A percentile compares a stretch with the other conserved stretches of the same genome.
Conservation (phyloP, 2,797 vertebrate species). For the Gastrophryne carolinensis region DNA sequence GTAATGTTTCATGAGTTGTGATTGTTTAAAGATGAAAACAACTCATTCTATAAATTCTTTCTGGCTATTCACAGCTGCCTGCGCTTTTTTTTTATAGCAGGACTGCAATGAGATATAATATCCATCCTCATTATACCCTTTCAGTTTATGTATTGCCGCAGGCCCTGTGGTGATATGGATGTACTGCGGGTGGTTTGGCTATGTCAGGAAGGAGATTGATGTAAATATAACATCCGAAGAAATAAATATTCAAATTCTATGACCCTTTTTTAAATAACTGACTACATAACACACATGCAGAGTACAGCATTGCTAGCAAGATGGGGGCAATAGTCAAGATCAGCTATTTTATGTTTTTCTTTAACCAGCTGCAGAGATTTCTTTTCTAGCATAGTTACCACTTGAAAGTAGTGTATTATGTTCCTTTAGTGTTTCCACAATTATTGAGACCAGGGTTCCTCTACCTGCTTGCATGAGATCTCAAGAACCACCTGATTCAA, state of each 20-base stretch:
- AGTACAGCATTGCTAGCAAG: neutral
- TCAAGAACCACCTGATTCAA: too few relatives aligned
- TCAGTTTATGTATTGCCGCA: neutral
- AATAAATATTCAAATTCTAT: constrained; percentile 6
- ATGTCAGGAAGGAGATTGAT: neutral
- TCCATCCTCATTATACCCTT: constrained; percentile 3
- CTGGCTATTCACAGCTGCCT: neutral
- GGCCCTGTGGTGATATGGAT: constrained; percentile 18
- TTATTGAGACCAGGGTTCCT: too few relatives aligned
- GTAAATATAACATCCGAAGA: constrained; percentile 4
- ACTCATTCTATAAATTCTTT: constrained; percentile 17
- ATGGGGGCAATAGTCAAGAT: neutral
- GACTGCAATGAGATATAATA: constrained; percentile 12
- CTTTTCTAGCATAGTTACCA: neutral
- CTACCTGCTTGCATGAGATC: too few relatives aligned
- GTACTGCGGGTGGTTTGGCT: neutral
- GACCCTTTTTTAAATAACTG: neutral
- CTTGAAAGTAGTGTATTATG: neutral
- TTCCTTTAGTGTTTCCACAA: too few relatives aligned
- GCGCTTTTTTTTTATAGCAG: constrained; percentile 14
- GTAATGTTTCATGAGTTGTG: constrained; percentile 15
- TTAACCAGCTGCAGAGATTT: neutral
- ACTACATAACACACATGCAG: neutral
- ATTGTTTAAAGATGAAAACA: constrained; percentile 31
- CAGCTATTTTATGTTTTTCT: neutral